Evolutionary conservation across 2,797 vertebrate genomes (phyloP), one percentile per base, ranked within the genome.

Genomic region (Fistularia commersonii): DNA sequence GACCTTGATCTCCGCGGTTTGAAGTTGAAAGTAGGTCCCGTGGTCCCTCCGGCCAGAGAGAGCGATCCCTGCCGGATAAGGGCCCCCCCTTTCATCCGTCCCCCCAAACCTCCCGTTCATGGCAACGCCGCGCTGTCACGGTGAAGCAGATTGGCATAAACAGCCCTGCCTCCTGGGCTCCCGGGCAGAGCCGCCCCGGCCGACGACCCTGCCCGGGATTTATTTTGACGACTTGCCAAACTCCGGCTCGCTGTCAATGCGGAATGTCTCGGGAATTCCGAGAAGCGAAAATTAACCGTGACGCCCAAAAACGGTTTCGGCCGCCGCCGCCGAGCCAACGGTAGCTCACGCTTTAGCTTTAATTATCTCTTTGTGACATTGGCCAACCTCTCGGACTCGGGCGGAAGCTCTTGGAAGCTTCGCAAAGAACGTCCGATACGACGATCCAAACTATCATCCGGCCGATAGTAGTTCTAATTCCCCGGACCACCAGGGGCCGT

Each of bases 11-110:
- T 89, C 54, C 43, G 57, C 51, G 44, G 80, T 89, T 88, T 89
- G 87, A 92, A 91, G 87, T 90, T 90, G 81, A 90, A 88, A 88
- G 86, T 76, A 74, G 79, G 80, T 77, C 82, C 77, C 79, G 69
- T 84, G 80, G 86, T 82, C 80, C 82, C 62, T 51, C 52, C 41
- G 48, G 76, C 72, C 64, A n/a, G n/a, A 91, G 71, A 86, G 73
- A 89, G 74, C 61, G 74, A 83, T 89, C 88, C 80, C 86, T 86
- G 77, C 83, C 72, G 72, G 90, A 85, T 87, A 91, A 85, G 74
- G 63, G n/a, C n/a, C 72, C 64, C 61, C 56, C 45, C 87, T 90
- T 92, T 92, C 88, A 91, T 91, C n/a, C n/a, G n/a, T n/a, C n/a
- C n/a, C n/a, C n/a, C n/a, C n/a, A n/a, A n/a, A n/a, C 87, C 76